Evolutionary conservation across 2,113 vertebrate genomes (phyloP), one percentile per base, ranked within the genome.

Genomic region (Tauraco erythrolophus): DNA sequence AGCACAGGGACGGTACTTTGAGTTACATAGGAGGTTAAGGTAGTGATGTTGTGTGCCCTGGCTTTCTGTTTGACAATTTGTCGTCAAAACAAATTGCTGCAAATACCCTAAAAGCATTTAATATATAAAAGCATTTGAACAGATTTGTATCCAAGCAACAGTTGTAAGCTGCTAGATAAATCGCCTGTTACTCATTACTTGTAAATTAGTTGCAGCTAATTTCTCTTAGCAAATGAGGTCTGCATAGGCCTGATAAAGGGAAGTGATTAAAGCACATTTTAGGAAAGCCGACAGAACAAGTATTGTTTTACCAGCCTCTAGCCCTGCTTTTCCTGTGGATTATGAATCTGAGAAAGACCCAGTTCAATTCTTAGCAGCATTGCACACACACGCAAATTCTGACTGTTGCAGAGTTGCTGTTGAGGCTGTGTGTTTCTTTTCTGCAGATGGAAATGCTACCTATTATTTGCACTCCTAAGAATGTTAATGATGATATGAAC

Each of bases 101-200:
- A 27, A 94, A 92, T 57, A 56, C 39, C n/a, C 57, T 74, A 53
- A 81, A 94, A 94, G 53, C 77, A 80, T 95, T 95, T 93, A 69
- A 33, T 71, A 62, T 81, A 88, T 45, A 91, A 97, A 96, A 86
- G 61, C 72, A 43, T 85, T 91, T 65, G 54, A 80, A 70, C 23
- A 87, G 46, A 91, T 91, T 94, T 93, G 97, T 97, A 94, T 92
- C 95, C 95, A 97, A 89, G 97, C 96, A 98, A 97, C 97, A 80
- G 83, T 77, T 95, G 76, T 91, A 93, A 94, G 92, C 84, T 58
- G 89, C 91, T 53, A 70, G 88, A 95, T 91, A 94, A 95, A 96
- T 85, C 89, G 90, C 31, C 75, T 53, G 5, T 96, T 94, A 83
- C 58, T 85, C 83, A 85, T 94, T 88, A 43, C 89, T 89, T 66